Base-by-base conservation (phyloP, 2,797 vertebrate species). In the Martes flavigula region DNA sequence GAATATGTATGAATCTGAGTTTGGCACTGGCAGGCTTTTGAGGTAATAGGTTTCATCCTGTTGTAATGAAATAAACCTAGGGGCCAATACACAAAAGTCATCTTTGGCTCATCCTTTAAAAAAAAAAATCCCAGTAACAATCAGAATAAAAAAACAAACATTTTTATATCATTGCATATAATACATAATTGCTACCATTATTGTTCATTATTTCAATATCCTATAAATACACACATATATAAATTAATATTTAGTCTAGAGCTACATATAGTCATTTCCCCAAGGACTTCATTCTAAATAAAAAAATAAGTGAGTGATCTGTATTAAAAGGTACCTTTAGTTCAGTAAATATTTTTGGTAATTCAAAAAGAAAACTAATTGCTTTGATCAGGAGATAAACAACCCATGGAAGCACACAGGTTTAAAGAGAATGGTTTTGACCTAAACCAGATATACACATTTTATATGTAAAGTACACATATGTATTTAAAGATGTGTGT, bases 371-470 rank as follows among this genome's bases (percentile, higher is more conserved):
- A 70, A 93, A 79, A 93, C 60, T 51, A 81, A 79, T 83, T n/a
- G 2, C 62, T 91, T 94, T 11, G 38, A 46, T 83, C 15, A 94
- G 38, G 27, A 87, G 8, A 60, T 32, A 78, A 73, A 5, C 12
- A 96, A 6, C 1, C 2, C 46, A 58, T 56, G 2, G 17, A 95
- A 88, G 13, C 38, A 79, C 8, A 78, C 5, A 85, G 25, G 85
- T 94, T 91, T 72, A 91, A 95, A 87, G 7, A n/a, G 12, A 90
- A 70, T 73, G 14, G 14, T 66, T 95, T 66, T 93, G 56, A 81
- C 15, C 85, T 95, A 38, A 87, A 77, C 32, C 12, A 85, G 5
- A 54, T 88, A 79, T 13, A 46, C 15, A 68, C 0, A 51, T 79
- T 73, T 81, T 81, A 56, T 68, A 81, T 60, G 79, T 91, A 77